Evolutionary conservation across 2,888 invertebrate species (phyloP), one percentile per base, ranked within the genome.

Genomic region (Chloromyia formosa): DNA sequence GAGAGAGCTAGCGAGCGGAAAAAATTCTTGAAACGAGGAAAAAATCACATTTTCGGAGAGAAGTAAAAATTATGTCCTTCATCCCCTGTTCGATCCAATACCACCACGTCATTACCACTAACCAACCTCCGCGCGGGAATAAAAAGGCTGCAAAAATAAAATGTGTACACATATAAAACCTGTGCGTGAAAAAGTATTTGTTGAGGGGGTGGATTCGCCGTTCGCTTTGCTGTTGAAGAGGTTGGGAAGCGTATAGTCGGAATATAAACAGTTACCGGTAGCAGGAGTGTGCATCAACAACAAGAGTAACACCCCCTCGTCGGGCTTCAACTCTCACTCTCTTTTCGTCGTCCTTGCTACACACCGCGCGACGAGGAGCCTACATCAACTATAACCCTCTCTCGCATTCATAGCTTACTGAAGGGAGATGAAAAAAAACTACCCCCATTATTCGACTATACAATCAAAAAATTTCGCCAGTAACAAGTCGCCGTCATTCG

Each of bases 391-490:
- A 18, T 42, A 56, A 45, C 72, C 45, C 72, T 58, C 58, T 58
- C 61, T 74, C 22, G 20, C 7, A 35, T 35, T 35, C 27, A 35
- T 2, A 35, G 27, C 2, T 4, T 7, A 7, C 27, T 2, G 27
- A 35, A 35, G 27, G 27, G 27, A 35, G 27, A 35, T 4, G 27
- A 4, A 35, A 35, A 20, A 71, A 66, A 42, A 14, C 23, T 71
- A 73, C 61, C 27, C 73, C 73, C 60, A 73, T 73, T 27, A 61
- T 60, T 61, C 60, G 58, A 71, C 49, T 66, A 66, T 22, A 71
- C 71, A 71, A 56, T 58, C 71, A 71, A 71, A 71, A 71, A 71
- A 71, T 71, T 35, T 71, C 49, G 71, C 71, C 71, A 71, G 71
- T 71, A 71, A 71, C 71, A 71, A 71, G 71, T 71, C 71, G 66